Percentiles rank a stretch among this genome's conserved stretches.
Conservation (phyloP, 2,888 invertebrate genomes). For the Polydrusus tereticollis region DNA sequence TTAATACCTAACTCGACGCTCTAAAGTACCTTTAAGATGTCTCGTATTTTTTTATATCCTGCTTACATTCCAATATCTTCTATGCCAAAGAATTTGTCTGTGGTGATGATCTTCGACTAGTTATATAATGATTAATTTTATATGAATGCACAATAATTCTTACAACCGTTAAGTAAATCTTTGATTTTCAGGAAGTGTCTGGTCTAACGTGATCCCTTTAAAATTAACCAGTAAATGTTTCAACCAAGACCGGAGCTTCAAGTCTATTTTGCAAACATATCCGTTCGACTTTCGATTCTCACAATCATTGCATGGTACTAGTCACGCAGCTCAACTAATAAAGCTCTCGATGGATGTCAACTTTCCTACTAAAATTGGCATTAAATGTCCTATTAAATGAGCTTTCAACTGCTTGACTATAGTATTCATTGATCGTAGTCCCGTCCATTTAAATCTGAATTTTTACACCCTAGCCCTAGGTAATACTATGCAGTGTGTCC, state of each 20-base stretch:
- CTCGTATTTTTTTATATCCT: constrained; percentile 21
- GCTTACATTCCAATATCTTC: constrained; percentile 38
- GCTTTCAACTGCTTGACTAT: too few species aligned
- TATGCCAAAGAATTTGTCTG: constrained; percentile 42
- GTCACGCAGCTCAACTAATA: too few species aligned
- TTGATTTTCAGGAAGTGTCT: too few species aligned
- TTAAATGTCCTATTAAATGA: too few species aligned
- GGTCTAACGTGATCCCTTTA: too few species aligned
- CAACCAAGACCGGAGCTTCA: too few species aligned
- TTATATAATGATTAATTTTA: background rate
- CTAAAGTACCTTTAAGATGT: constrained; percentile 22
- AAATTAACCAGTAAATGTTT: too few species aligned
- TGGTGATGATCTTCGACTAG: constrained; percentile 31
- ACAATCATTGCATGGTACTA: too few species aligned
- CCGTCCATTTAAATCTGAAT: constrained; percentile 2
- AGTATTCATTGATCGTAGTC: background rate
- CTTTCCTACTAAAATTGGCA: too few species aligned
- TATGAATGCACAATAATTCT: background rate
- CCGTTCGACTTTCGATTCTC: background rate
- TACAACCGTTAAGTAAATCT: too few species aligned
- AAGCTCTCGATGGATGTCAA: too few species aligned
- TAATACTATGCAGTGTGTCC: too few species aligned
- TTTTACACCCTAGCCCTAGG: background rate
- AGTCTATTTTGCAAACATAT: background rate
- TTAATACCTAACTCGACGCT: constrained; percentile 37